Evolutionary conservation across 1,140 invertebrate genomes (phyloP).

Genomic region (Apocrypta bakeri): DNA sequence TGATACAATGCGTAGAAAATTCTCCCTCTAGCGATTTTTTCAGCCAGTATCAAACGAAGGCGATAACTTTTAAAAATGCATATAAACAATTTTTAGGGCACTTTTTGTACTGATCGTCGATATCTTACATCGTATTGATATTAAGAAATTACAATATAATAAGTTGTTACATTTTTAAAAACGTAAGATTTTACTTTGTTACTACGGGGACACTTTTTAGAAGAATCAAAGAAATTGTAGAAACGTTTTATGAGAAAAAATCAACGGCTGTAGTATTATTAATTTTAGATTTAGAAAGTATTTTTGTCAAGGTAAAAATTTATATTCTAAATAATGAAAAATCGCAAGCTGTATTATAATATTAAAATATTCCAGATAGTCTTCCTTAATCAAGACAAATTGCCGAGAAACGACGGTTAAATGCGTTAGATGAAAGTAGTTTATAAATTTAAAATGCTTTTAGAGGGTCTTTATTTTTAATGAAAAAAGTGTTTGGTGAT

Average conservation of each 20-base stretch:
- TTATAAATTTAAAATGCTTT: slow-evolving; percentile 27
- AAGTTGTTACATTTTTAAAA: slow-evolving; percentile 42
- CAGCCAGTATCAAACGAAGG: background rate
- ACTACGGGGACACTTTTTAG: slow-evolving; percentile 23
- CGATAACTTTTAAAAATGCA: slow-evolving; percentile 25
- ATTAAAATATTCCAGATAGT: slow-evolving; percentile 38
- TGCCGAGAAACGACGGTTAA: background rate
- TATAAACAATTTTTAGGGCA: slow-evolving; percentile 33
- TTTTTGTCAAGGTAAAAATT: slow-evolving; percentile 34
- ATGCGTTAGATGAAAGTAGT: slow-evolving; percentile 25
- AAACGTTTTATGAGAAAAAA: slow-evolving; percentile 10
- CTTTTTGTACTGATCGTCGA: slow-evolving; percentile 37
- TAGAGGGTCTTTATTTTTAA: slow-evolving; percentile 32
- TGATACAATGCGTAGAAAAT: background rate
- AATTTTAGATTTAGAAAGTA: slow-evolving; percentile 43
- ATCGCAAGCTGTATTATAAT: background rate
- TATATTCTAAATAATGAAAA: background rate
- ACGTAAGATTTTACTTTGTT: slow-evolving; percentile 39
- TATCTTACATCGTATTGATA: slow-evolving; percentile 41
- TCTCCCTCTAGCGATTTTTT: slow-evolving; percentile 23
- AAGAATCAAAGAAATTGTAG: slow-evolving; percentile 1
- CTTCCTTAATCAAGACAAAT: slow-evolving; percentile 36
- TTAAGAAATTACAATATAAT: slow-evolving; percentile 30
- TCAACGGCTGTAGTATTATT: slow-evolving; percentile 40
- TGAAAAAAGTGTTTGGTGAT: background rate